Percentiles rank a stretch among this genome's conserved stretches.
phyloP scores from a whole-genome alignment of 1,140 invertebrate species.

The Dendrolimus kikuchii region DNA sequence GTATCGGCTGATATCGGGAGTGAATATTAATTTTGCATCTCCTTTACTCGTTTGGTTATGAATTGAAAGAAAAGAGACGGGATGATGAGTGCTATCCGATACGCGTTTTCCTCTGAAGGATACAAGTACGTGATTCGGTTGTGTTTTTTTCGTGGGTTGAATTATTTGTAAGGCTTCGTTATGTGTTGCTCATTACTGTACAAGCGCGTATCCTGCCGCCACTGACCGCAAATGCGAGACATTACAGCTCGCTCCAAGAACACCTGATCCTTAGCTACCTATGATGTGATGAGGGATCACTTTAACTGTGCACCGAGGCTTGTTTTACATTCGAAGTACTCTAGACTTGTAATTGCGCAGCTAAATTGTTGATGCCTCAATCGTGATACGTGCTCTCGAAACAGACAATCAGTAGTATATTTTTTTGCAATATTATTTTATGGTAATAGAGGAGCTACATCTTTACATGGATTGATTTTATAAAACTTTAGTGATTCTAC shows the following conservation, averaged over 20 bases:
- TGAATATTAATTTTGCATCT: conserved; percentile 43
- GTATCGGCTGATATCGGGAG: conserved; percentile 40
- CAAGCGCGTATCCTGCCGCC: conserved; percentile 61
- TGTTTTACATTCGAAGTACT: too few species aligned
- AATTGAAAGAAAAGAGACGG: conserved; percentile 27
- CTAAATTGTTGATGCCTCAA: conserved; percentile 37
- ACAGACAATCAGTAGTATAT: not conserved
- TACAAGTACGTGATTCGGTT: conserved; percentile 65
- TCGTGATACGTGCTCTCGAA: conserved; percentile 37
- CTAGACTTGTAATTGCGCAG: conserved; percentile 15
- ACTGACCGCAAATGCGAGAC: conserved; percentile 63
- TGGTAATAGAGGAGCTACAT: conserved; percentile 10
- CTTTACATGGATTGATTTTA: not conserved
- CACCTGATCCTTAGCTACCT: conserved; percentile 22
- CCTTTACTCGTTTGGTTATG: conserved; percentile 16
- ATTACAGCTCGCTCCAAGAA: conserved; percentile 30
- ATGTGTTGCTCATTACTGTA: conserved; percentile 68
- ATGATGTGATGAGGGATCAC: too few species aligned
- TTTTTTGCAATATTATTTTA: conserved; percentile 4
- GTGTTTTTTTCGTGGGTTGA: conserved; percentile 64
- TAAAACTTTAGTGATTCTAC: too few species aligned
- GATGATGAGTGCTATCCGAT: conserved; percentile 52
- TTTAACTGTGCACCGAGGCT: too few species aligned
- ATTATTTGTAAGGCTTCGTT: conserved; percentile 71
- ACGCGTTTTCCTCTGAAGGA: conserved; percentile 65